Evolutionary conservation across 2,113 vertebrate species (phyloP), one percentile per base, ranked within the genome.

Genomic region (Corythornis cristatus): DNA sequence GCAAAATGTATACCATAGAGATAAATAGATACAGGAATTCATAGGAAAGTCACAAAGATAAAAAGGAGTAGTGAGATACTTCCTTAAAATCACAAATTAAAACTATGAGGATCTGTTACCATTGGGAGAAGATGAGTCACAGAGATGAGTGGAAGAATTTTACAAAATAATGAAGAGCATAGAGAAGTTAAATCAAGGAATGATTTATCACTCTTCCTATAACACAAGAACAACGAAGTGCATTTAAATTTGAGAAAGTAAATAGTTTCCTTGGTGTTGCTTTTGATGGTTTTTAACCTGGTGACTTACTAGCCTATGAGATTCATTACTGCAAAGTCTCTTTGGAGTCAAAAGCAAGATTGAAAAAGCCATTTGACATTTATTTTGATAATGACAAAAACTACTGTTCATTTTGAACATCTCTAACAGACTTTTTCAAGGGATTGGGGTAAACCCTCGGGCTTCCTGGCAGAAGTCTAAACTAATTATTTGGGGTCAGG

Each of bases 341-440:
- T 79, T 35, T 73, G 80, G 80, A 92, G 58, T 83, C 67, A 71
- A 83, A 85, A 77, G 56, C 46, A 89, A 85, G 67, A 93, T 23
- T 71, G 84, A 91, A 94, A 93, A 83, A 93, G 61, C 40, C 51
- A 31, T 77, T 76, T 83, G 82, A 91, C 67, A 83, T 80, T 85
- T 91, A 76, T 91, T 94, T 92, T 89, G 82, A 83, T 95, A 91
- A 91, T 42, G 87, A 93, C 20, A 66, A 92, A 89, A 94, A 28
- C 51, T 48, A 60, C 56, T 42, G 56, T 48, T 87, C 79, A 25
- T 73, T 94, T 66, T 26, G 46, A 93, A 79, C 78, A 65, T 83
- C 68, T 45, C 61, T 77, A 89, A 72, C 12, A 2, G 25, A 86
- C 83, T 86, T 96, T 65, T 94, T 83, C 53, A 53, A 86, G 60